Percentiles rank a stretch among this genome's conserved stretches.
phyloP scores from a whole-genome alignment of 1,140 invertebrate genomes.

The Anadara kagoshimensis region DNA sequence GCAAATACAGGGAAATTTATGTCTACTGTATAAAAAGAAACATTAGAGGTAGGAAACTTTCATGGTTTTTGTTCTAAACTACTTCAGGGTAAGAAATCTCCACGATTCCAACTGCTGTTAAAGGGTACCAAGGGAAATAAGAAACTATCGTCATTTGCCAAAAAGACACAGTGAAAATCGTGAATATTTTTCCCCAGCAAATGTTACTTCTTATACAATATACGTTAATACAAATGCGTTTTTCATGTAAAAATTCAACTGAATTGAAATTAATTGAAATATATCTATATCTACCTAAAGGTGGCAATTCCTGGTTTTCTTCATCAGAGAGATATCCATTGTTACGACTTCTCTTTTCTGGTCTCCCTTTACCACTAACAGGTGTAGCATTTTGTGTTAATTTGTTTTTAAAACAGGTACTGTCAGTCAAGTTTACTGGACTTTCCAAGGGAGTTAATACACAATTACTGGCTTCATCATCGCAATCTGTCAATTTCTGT shows the following conservation, averaged over 20 bases:
- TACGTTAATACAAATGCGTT: background rate
- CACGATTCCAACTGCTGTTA: too few relatives aligned
- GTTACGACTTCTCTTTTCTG: slow-evolving; percentile 12
- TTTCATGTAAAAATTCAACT: background rate
- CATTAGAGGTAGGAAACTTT: too few relatives aligned
- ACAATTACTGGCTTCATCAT: slow-evolving; percentile 26
- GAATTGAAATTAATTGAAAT: background rate
- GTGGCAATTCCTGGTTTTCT: background rate
- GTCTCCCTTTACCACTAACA: slow-evolving; percentile 7
- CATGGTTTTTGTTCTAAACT: too few relatives aligned
- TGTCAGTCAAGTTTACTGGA: slow-evolving; percentile 19
- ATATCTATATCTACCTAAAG: background rate
- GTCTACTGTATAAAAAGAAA: too few relatives aligned
- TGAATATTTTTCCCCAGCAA: too few relatives aligned
- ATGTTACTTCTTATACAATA: too few relatives aligned
- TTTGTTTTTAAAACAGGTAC: slow-evolving; percentile 16
- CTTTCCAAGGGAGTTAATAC: slow-evolving; percentile 40
- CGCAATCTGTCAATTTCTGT: background rate
- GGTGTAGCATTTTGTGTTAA: background rate
- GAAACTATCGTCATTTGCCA: too few relatives aligned
- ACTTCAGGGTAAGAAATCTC: too few relatives aligned
- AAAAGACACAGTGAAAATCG: too few relatives aligned
- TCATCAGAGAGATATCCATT: background rate
- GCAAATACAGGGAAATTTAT: too few relatives aligned
- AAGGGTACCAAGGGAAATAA: too few relatives aligned